Percentiles rank a stretch among this genome's conserved stretches.
These are phyloP conservation scores for Shargacucullia verbasci DNA, from an alignment of 2,888 invertebrate genomes.

Conservation along the genomic window DNA sequence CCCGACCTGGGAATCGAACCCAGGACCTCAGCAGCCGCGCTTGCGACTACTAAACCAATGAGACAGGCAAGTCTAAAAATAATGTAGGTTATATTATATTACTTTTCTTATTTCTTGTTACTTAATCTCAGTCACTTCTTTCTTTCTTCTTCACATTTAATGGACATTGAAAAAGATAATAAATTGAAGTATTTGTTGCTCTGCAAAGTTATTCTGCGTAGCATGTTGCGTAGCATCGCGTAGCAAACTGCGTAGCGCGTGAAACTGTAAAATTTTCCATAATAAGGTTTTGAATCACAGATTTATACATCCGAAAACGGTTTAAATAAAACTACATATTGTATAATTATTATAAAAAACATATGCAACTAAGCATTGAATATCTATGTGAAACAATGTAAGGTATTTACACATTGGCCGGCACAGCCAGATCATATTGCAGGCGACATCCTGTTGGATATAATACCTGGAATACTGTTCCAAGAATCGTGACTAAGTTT, in stretches of 20 bases:
- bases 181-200: too few relatives aligned
- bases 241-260: constrained; percentile 21
- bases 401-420: constrained; percentile 48
- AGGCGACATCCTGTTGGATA: constrained; percentile 63
- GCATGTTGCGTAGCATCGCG: neutral
- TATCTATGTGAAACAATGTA: constrained; percentile 58
- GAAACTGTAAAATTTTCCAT: neutral
- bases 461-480: constrained; percentile 56
- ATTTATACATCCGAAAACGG: too few relatives aligned
- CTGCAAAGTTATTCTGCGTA: neutral
- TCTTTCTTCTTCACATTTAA: too few relatives aligned
- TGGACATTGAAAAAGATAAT: too few relatives aligned
- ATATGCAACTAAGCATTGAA: constrained; percentile 25
- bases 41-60: too few relatives aligned
- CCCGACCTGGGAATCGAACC: too few relatives aligned
- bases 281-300: neutral
- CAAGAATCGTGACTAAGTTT: constrained; percentile 49
- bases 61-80: too few relatives aligned
- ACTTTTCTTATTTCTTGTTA: too few relatives aligned
- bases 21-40: too few relatives aligned
- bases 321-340: too few relatives aligned
- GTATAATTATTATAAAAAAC: neutral
- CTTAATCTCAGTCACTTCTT: too few relatives aligned
- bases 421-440: constrained; percentile 58
- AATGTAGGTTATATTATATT: too few relatives aligned